These are phyloP conservation scores for Saccopteryx bilineata DNA, from an alignment of 2,113 vertebrate genomes.

Conservation along the genomic window DNA sequence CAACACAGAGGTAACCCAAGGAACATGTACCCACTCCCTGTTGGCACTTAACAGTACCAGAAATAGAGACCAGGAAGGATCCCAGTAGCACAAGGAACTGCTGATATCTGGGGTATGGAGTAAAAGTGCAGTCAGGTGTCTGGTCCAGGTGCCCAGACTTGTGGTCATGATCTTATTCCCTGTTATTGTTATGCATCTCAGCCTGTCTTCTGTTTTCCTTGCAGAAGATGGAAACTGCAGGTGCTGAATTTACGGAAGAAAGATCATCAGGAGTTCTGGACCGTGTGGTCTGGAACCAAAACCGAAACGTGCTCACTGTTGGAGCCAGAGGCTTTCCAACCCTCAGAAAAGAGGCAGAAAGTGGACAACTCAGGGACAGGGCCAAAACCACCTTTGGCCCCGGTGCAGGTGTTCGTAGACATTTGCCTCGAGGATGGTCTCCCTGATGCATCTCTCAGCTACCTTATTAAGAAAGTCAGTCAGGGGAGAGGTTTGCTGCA, in stretches of 20 bases:
- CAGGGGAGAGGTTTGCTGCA: not conserved
- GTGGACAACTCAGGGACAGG: fast-evolving
- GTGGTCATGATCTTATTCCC: fast-evolving
- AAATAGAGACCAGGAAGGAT: not conserved
- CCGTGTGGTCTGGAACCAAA: not conserved
- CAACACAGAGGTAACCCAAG: not conserved
- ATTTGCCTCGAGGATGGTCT: conserved; percentile 27
- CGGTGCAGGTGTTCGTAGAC: conserved; percentile 42
- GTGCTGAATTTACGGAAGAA: conserved; percentile 57
- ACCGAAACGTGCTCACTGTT: not conserved
- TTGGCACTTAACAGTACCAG: not conserved
- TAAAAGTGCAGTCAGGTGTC: not conserved
- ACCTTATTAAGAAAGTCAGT: conserved; percentile 46
- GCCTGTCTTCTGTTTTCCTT: not conserved
- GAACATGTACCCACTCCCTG: too few species aligned
- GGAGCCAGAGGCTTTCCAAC: not conserved
- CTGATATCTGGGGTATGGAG: not conserved
- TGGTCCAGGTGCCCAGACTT: not conserved
- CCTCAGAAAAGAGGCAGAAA: not conserved
- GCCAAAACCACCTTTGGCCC: not conserved
- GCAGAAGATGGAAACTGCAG: conserved; percentile 64
- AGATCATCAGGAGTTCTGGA: conserved; percentile 56
- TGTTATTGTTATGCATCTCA: not conserved
- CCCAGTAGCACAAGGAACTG: not conserved
- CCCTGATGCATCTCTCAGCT: not conserved